Conservation (phyloP, 2,113 vertebrate species). For the Leptosomus discolor region DNA sequence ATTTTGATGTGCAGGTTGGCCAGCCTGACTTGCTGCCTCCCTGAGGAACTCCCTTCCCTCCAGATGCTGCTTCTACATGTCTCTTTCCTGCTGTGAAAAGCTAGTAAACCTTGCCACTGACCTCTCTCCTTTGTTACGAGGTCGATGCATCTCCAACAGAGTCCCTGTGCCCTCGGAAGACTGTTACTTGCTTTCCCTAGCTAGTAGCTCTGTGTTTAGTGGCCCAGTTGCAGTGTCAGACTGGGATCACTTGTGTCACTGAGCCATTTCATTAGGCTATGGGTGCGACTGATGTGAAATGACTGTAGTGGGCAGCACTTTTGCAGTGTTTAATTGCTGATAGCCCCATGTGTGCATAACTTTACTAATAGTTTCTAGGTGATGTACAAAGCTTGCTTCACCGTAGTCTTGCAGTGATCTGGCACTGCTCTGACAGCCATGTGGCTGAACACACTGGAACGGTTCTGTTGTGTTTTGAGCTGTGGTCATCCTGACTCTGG, state of each 20-base stretch:
- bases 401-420: not conserved
- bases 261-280: not conserved
- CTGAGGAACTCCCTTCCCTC: not conserved
- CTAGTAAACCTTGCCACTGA: not conserved
- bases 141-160: not conserved
- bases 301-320: not conserved
- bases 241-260: not conserved
- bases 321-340: not conserved
- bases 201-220: not conserved
- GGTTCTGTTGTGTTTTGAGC: not conserved
- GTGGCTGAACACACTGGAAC: rapidly evolving
- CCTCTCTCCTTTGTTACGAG: not conserved
- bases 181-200: not conserved
- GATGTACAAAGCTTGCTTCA: not conserved
- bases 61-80: not conserved
- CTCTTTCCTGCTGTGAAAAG: not conserved
- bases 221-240: not conserved
- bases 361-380: not conserved
- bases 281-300: not conserved
- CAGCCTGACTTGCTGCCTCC: not conserved
- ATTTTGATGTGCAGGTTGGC: not conserved
- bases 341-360: not conserved
- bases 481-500: not conserved
- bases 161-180: not conserved
- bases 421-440: rapidly evolving